A percentile compares a stretch with the other conserved stretches of the same genome.
These are phyloP conservation scores for Riptortus pedestris DNA, from an alignment of 1,140 invertebrate species.

Conservation along the genomic window DNA sequence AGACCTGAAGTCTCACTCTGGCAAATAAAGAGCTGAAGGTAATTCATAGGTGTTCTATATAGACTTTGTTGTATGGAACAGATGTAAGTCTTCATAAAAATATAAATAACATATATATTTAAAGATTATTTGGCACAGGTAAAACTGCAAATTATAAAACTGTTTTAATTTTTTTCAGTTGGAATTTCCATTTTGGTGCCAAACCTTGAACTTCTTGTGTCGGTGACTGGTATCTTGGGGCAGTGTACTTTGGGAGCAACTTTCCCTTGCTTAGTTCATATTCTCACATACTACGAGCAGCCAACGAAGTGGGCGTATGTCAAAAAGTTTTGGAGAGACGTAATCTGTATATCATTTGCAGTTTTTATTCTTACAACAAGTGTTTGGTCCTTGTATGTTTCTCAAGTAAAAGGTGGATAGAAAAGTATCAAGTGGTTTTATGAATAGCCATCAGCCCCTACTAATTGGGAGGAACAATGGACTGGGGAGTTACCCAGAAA, in stretches of 20 bases:
- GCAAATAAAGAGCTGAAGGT: too few species aligned
- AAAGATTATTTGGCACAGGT: too few species aligned
- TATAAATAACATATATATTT: too few species aligned
- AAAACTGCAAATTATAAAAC: background rate
- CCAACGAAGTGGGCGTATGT: slow-evolving; percentile 32
- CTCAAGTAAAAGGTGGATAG: slow-evolving; percentile 16
- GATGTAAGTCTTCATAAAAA: too few species aligned
- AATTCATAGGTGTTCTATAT: too few species aligned
- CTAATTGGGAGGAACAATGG: too few species aligned
- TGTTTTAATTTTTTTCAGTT: background rate
- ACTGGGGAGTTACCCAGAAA: too few species aligned
- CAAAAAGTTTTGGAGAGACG: background rate
- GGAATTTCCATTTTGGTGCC: background rate
- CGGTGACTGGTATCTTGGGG: background rate
- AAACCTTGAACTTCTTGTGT: slow-evolving; percentile 11
- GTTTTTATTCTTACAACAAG: background rate
- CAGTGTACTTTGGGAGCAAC: slow-evolving; percentile 1
- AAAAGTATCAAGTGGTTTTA: too few species aligned
- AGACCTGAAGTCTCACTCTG: too few species aligned
- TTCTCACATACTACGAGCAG: slow-evolving; percentile 7
- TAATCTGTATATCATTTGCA: background rate
- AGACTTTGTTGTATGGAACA: too few species aligned
- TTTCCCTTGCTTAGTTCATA: slow-evolving; percentile 2
- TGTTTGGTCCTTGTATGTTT: background rate
- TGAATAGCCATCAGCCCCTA: too few species aligned